Percentiles rank a stretch among this genome's conserved stretches.
Conservation (phyloP, 2,888 invertebrate genomes). For the Himalopsyche kuldschensis region DNA sequence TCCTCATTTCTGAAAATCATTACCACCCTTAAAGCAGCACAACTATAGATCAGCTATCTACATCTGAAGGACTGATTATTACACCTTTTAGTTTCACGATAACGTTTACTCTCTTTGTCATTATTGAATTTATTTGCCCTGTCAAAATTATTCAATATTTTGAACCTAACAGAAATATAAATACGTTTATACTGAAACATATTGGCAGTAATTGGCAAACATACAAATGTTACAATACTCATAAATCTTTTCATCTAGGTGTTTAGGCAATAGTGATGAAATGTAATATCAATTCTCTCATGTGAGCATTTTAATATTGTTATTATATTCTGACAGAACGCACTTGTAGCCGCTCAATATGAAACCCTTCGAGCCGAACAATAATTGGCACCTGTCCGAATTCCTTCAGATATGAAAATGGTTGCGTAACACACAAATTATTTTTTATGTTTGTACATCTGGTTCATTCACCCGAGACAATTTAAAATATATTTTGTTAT, state of each 20-base stretch:
- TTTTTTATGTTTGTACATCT: not conserved
- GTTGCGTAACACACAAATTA: not conserved
- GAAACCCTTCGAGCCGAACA: not conserved
- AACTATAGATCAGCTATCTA: no score
- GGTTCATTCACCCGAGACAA: not conserved
- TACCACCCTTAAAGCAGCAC: no score
- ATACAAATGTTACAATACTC: not conserved
- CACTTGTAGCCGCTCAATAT: not conserved
- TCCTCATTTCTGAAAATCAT: no score
- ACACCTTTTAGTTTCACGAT: no score
- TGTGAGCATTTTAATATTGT: not conserved
- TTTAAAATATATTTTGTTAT: not conserved
- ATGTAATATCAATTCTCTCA: not conserved
- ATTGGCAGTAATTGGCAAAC: no score
- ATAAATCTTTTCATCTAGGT: not conserved
- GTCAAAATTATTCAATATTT: no score
- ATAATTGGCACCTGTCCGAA: not conserved
- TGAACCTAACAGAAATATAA: no score
- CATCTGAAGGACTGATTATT: no score
- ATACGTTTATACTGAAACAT: no score
- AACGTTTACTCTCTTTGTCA: no score
- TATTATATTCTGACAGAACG: not conserved
- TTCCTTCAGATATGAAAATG: not conserved
- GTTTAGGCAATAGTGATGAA: not conserved
- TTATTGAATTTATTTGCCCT: no score